Evolutionary conservation across 2,888 invertebrate genomes (phyloP).

Genomic region (Plusia festucae): DNA sequence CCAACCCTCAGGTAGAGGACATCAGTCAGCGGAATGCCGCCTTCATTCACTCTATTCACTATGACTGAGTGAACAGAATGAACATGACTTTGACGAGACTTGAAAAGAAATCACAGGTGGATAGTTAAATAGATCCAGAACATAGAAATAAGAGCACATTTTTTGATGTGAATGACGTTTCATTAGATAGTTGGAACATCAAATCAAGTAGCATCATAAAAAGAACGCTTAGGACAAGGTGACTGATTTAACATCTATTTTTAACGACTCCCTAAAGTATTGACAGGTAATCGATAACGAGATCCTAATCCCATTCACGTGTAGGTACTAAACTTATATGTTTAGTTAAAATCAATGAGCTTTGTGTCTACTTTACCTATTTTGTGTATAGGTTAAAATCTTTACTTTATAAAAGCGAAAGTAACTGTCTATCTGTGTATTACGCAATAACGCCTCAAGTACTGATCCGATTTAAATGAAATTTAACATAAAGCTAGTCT

Average conservation of each 20-base stretch:
- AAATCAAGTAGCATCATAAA: background rate
- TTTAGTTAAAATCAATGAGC: background rate
- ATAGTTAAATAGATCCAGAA: background rate
- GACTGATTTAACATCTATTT: background rate
- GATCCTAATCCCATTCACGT: background rate
- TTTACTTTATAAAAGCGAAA: too few species aligned
- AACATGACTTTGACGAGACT: slow-evolving; percentile 1
- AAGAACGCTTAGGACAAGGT: background rate
- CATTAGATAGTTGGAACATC: background rate
- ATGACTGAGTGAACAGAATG: background rate
- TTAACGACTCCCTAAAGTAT: too few species aligned
- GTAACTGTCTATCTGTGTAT: too few species aligned
- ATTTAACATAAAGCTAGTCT: too few species aligned
- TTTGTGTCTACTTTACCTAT: background rate
- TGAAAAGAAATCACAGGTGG: background rate
- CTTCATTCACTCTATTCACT: slow-evolving; percentile 1
- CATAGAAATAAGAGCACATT: too few species aligned
- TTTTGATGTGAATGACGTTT: background rate
- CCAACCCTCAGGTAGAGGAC: slow-evolving; percentile 21
- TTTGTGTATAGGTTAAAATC: too few species aligned
- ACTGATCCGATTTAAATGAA: too few species aligned
- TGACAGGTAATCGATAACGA: background rate
- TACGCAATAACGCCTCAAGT: too few species aligned
- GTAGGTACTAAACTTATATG: background rate
- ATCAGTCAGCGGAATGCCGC: background rate